Base-by-base conservation (phyloP, 2,113 vertebrate genomes). In the Amazona guildingii region DNA sequence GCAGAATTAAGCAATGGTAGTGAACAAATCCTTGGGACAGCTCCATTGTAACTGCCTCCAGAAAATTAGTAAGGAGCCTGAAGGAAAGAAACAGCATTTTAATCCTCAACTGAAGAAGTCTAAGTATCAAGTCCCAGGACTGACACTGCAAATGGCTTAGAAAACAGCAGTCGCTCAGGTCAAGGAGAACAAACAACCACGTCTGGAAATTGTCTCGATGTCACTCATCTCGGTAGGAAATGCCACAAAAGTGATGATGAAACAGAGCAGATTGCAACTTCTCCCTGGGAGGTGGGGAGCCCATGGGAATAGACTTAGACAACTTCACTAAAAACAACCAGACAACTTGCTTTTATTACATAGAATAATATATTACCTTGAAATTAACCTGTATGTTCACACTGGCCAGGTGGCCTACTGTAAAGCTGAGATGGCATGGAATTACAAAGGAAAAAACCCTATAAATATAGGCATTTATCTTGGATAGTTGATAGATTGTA, bases 151-250 rank as follows among this genome's bases (percentile, higher is more conserved):
- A 96, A 95, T 76, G 54, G 51, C 46, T 94, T 87, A 93, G 88
- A 93, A 94, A 94, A 79, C 74, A 87, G 49, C 83, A 94, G 86
- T 87, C 67, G 67, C 54, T 95, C 88, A 94, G 95, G 96, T 97
- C 95, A 94, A 94, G 89, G 92, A 95, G 89, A 96, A 94, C 88
- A 96, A 96, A 94, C 85, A 94, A 92, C 70, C 57, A 89, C 0
- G 63, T 96, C 96, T 97, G 96, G 96, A 96, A 94, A 94, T 85
- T 92, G 92, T 97, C 94, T 94, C 15, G 1, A 77, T 96, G 92
- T 84, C 96, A 97, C 91, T 96, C 96, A 96, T 96, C 96, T 96
- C 77, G 0, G 86, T 95, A 94, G 95, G 96, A 97, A 97, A 96
- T 85, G 95, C 86, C 92, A 92, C 77, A 89, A 96, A 96, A 97